Percentiles rank a stretch among this genome's conserved stretches.
Conservation (phyloP, 2,797 vertebrate species). For the Oophaga sylvatica region DNA sequence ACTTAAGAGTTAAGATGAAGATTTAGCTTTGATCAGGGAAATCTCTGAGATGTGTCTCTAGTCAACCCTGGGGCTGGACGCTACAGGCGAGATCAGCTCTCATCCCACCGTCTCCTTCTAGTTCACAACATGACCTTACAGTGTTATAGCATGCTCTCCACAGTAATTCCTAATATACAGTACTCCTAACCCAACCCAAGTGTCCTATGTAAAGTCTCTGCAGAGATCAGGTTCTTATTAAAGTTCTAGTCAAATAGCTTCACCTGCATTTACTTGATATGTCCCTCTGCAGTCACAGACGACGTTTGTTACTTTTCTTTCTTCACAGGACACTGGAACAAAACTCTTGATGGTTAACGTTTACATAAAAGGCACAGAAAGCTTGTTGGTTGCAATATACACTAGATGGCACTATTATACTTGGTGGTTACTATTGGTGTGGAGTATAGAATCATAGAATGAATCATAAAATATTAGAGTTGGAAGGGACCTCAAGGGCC, state of each 20-base stretch:
- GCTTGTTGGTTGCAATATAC: no score
- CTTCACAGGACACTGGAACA: no score
- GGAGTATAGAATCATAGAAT: no score
- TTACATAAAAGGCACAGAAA: no score
- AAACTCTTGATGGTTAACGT: no score
- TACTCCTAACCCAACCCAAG: background rate
- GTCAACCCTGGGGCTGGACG: slow-evolving; percentile 30
- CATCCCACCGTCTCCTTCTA: slow-evolving; percentile 20
- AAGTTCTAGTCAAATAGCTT: background rate
- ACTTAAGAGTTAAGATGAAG: slow-evolving; percentile 40
- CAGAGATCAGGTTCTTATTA: background rate
- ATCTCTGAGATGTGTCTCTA: slow-evolving; percentile 32
- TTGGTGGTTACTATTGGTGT: no score
- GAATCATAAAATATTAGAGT: no score
- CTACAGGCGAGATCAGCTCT: slow-evolving; percentile 45
- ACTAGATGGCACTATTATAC: no score
- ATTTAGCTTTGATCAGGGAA: slow-evolving; percentile 46
- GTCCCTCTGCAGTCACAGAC: no score
- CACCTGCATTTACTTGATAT: background rate
- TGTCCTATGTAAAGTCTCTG: background rate
- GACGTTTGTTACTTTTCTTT: no score
- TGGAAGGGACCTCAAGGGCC: no score
- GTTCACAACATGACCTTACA: slow-evolving; percentile 21
- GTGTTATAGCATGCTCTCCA: slow-evolving; percentile 40
- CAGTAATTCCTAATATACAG: background rate